Base-by-base conservation (phyloP, 2,797 vertebrate genomes). In the Syngnathus acus region DNA sequence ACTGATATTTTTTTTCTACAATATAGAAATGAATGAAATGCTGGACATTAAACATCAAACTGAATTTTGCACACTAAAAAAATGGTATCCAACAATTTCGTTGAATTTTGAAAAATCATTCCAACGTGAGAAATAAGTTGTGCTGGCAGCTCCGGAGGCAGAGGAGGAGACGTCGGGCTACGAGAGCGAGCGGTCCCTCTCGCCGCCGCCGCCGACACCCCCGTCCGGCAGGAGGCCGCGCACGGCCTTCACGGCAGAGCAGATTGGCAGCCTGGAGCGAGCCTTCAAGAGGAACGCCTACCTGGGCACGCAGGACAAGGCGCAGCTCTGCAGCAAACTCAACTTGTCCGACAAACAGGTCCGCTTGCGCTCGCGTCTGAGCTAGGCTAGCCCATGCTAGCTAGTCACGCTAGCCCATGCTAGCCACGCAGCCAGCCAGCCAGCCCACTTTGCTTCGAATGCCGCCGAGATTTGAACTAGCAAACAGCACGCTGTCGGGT, bases 331-430 rank as follows among this genome's bases (percentile, higher is more conserved):
- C 84, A 89, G 80, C 71, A 89, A 79, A 65, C 89, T 93, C 53
- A 83, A 68, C 62, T 87, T 93, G 23, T 91, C 92, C 0, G 92
- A 93, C 77, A 93, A 93, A 77, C 92, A 93, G 91, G 92, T 93
- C 68, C 16, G 45, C 45, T 48, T 5, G 7, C 40, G 45, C 45
- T 47, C 16, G 45, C 45, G 5, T 47, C 14, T 47, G 3, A 1
- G 42, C 3, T 43, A 32, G 26, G 26, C 26, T 32, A 3, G 26
- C 26, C 26, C 26, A 32, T 43, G 13, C 11, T 43, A 43, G 42
- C 42, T 10, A 11, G 11, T 43, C 13, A 43, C 26, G 42, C 13
- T 43, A 43, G 42, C 42, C 42, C 42, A 43, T 43, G 42, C 42
- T 43, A 13, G 11, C 42, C 3, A 13, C 11, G 42, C n/a, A n/a